Conservation (phyloP, 2,888 invertebrate genomes). For the Oscheius sp. region DNA sequence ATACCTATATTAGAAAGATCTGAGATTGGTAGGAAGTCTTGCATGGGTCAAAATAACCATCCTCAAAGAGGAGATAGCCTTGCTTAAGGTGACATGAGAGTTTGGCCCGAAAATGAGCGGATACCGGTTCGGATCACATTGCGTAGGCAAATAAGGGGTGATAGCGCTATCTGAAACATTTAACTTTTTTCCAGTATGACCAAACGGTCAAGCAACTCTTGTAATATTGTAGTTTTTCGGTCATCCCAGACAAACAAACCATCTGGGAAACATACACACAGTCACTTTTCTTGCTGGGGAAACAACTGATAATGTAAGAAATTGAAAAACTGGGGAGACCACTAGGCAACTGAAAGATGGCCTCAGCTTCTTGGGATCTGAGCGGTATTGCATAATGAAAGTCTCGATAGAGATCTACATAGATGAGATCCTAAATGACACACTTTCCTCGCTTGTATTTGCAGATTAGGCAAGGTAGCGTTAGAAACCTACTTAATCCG, state of each 20-base stretch:
- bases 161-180: constrained; percentile 34
- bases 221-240: no score
- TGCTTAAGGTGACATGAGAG: constrained; percentile 33
- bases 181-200: constrained; percentile 1
- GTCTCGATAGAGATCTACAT: constrained; percentile 19
- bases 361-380: not conserved
- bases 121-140: constrained; percentile 37
- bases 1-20: not conserved
- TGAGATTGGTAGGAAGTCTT: not conserved
- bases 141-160: constrained; percentile 32
- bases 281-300: no score
- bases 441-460: constrained; percentile 33
- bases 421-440: constrained; percentile 31
- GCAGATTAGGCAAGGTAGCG: constrained; percentile 1
- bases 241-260: no score
- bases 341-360: not conserved
- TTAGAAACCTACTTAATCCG: not conserved
- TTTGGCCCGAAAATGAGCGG: constrained; percentile 33
- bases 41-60: not conserved
- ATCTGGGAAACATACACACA: no score
- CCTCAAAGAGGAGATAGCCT: constrained; percentile 4
- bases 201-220: no score
- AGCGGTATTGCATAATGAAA: constrained; percentile 31
- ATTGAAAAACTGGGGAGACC: no score
- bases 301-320: no score